Evolutionary conservation across 2,113 vertebrate genomes (phyloP).

Genomic region (Camelus dromedarius): DNA sequence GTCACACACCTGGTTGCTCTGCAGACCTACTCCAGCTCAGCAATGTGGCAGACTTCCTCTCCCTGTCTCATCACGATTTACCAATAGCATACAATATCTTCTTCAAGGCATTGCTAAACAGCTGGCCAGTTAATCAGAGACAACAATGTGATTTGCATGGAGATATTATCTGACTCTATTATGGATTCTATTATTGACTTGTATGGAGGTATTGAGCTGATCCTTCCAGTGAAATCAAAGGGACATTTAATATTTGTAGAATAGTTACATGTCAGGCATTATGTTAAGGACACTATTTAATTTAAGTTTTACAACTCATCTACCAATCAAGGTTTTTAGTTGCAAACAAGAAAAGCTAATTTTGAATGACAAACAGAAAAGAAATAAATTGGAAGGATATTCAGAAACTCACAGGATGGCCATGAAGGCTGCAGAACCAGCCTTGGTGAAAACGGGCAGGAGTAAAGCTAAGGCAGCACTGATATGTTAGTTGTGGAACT

Average conservation of each 20-base stretch:
- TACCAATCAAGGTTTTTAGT: not conserved
- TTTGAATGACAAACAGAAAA: constrained; percentile 11
- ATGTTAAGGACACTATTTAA: not conserved
- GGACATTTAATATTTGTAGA: not conserved
- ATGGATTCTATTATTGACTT: constrained; percentile 8
- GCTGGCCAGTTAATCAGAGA: constrained; percentile 27
- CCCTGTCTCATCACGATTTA: not conserved
- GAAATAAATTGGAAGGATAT: not conserved
- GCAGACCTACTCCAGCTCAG: not conserved
- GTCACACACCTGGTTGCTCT: not conserved
- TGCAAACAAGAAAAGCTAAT: constrained; percentile 22
- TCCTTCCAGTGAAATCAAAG: not conserved
- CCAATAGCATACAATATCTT: not conserved
- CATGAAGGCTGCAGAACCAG: not conserved
- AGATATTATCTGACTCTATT: constrained; percentile 6
- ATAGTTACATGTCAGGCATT: not conserved
- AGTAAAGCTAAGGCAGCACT: not conserved
- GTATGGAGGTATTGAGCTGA: not conserved
- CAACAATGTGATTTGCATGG: not conserved
- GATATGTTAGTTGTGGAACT: not conserved
- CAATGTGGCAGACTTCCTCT: not conserved
- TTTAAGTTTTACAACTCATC: constrained; percentile 26
- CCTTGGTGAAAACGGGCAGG: not conserved
- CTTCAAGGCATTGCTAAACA: not conserved
- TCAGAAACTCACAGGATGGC: not conserved